Base-by-base conservation (phyloP, 2,888 invertebrate genomes). In the Axea sp. region DNA sequence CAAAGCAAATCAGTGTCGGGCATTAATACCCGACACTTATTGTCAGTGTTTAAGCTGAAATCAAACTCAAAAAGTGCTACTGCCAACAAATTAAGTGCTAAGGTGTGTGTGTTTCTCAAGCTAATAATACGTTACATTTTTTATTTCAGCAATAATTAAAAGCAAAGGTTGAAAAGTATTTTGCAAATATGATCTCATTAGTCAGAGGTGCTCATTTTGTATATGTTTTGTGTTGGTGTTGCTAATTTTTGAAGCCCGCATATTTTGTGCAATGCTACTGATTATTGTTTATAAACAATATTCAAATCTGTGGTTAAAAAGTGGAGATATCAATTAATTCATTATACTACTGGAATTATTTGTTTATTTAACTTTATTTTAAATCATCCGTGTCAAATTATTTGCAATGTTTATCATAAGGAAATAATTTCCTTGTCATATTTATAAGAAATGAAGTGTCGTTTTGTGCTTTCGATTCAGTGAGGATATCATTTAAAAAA, bases 71-170 rank as follows among this genome's bases (percentile, higher is more conserved):
- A 60, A 45, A 60, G 11, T 28, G 6, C 19, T 2, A 35, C 17
- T 59, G 43, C 35, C 28, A 45, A 0, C 26, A n/a, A 60, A 12
- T 49, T 60, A 39, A 19, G 47, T 37, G 37, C 49, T 8, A 15
- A 60, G 60, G 60, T 60, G 49, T 39, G 60, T 60, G 60, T 60
- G 37, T 9, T 7, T 2, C 24, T 19, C 17, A 19, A 3, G 30
- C 11, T 26, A 24, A 26, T 43, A 19, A 43, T 12, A 31, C 37
- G 57, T 49, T 60, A 60, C 37, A 60, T 28, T 49, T 49, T 28
- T 60, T 22, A 39, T 55, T 60, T 49, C 30, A 30, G 8, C 30
- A 7, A 19, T 12, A 39, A 30, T 55, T 39, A 19, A 22, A 15
- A 6, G 6, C 19, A 12, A 24, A 7, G 41, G 24, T 8, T 5